phyloP scores from a whole-genome alignment of 2,113 vertebrate species.

The Charadrius vociferus region DNA sequence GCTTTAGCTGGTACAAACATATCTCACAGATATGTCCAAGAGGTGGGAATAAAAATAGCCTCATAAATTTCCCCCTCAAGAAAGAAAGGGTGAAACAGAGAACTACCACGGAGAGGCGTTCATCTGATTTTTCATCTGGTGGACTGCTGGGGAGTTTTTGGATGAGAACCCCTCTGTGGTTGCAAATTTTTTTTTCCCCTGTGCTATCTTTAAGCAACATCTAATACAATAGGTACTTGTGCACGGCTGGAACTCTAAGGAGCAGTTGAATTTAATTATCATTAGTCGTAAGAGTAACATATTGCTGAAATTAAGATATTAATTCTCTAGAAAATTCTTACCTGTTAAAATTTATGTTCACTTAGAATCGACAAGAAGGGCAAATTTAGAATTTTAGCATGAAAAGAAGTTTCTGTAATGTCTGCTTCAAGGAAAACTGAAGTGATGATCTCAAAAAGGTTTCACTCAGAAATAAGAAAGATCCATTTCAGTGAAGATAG shows the following conservation, averaged over 20 bases:
- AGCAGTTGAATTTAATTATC: background rate
- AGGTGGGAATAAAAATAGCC: background rate
- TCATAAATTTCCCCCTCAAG: background rate
- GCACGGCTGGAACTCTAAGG: background rate
- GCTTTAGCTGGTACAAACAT: background rate
- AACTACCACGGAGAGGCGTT: background rate
- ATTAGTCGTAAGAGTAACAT: background rate
- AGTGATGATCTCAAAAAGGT: background rate
- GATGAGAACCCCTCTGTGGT: background rate
- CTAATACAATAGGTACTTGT: background rate
- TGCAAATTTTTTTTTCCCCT: background rate
- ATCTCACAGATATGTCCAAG: background rate
- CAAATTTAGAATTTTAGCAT: background rate
- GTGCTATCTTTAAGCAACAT: background rate
- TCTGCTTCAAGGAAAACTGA: background rate
- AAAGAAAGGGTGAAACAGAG: background rate
- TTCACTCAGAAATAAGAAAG: background rate
- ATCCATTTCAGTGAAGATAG: background rate
- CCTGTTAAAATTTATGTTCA: background rate
- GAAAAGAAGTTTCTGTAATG: background rate
- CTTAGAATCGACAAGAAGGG: accelerated
- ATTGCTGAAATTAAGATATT: background rate
- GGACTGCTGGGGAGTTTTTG: background rate
- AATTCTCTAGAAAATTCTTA: background rate
- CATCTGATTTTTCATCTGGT: background rate